These are phyloP conservation scores for Hesperia comma DNA, from an alignment of 2,888 invertebrate genomes.

Conservation along the genomic window DNA sequence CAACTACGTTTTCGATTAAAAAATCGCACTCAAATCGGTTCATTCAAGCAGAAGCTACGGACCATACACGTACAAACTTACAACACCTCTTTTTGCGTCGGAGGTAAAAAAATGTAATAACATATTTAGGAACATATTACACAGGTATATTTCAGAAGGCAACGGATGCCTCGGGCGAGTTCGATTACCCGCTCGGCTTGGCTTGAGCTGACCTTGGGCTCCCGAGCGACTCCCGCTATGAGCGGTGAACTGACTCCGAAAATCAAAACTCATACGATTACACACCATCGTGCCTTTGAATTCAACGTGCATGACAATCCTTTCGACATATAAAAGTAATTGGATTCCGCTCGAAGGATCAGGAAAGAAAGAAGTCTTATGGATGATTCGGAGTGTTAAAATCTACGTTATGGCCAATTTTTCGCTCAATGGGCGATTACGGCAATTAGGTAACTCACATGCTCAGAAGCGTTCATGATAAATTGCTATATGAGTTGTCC, in stretches of 20 bases:
- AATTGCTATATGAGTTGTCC: background rate
- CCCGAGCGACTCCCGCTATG: background rate
- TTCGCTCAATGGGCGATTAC: no score
- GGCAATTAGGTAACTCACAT: background rate
- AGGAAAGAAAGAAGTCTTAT: background rate
- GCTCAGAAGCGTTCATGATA: constrained; percentile 3
- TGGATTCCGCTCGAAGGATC: background rate
- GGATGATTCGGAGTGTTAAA: background rate
- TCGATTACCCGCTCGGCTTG: background rate
- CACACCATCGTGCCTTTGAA: background rate
- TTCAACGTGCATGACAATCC: constrained; percentile 3
- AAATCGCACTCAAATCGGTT: no score
- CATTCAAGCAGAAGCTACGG: no score
- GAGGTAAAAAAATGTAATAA: no score
- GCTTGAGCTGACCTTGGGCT: background rate
- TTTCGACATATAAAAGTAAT: background rate
- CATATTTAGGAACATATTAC: no score
- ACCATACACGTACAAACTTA: no score
- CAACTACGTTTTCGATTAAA: no score
- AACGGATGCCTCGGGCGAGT: background rate
- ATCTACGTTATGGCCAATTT: no score
- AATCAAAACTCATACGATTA: constrained; percentile 3
- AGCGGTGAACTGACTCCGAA: constrained; percentile 5
- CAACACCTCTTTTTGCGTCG: no score
- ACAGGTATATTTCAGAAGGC: background rate